Evolutionary conservation across 2,797 vertebrate species (phyloP), one percentile per base, ranked within the genome.

Genomic region (Amblyopsis hoosieri): DNA sequence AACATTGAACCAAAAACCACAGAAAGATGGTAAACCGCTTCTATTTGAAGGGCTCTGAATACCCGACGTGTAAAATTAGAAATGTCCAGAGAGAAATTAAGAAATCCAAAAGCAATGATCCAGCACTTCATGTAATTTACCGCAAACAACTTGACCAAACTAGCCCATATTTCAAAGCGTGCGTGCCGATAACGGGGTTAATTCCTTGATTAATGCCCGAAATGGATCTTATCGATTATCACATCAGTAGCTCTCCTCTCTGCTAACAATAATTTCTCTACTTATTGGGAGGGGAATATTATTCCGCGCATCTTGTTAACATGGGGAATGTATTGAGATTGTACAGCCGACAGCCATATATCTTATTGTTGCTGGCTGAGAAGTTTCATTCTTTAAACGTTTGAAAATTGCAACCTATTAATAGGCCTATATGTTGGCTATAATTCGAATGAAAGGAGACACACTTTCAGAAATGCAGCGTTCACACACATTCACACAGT

Each of bases 171-270:
- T 37, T 37, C 5, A 37, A 37, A 37, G 33, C 6, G 33, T 37
- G 33, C 33, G 6, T 37, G 33, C 33, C 33, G 33, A 37, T 5
- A 8, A 15, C 51, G 9, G 19, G 47, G 10, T 45, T 17, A 62
- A 47, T 47, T 46, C 8, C 52, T 12, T 19, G 64, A 72, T 70
- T 62, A 59, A 75, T 69, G 23, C 68, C 45, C 58, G 6, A 29
- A 17, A 87, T 85, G 60, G 81, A 84, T 86, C 79, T 56, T 69
- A 87, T 83, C 53, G 85, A 88, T 80, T 64, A 45, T 57, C 79
- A 60, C 62, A 85, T 86, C 81, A 76, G 66, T 71, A 72, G 54
- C 59, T n/a, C 11, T 46, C 37, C 48, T 63, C 64, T 64, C 72
- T 69, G 65, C 17, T 70, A 69, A 74, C 67, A 74, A 83, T 17